Conservation (phyloP, 2,797 vertebrate genomes). For the Eremophila alpestris region DNA sequence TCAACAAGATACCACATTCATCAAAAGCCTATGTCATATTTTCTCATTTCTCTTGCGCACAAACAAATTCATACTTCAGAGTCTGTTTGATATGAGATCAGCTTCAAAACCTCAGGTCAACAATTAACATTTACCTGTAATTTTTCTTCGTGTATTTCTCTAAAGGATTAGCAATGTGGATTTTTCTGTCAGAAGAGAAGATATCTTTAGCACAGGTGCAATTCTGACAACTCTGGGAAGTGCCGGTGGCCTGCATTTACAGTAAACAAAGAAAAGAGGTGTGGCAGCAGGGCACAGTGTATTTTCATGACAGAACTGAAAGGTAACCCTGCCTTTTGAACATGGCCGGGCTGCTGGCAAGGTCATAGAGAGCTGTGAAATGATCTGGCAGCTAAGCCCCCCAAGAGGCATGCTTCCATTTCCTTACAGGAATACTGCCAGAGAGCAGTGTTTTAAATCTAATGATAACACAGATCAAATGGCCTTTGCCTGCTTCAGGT, state of each 20-base stretch:
- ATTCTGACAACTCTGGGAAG: conserved; percentile 12
- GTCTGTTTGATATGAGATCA: neutral
- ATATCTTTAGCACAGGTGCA: conserved; percentile 14
- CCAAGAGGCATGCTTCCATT: neutral
- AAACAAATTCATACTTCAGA: neutral
- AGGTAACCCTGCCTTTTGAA: conserved; percentile 39
- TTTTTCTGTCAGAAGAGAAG: neutral
- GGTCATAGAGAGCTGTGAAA: neutral
- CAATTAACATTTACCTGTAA: neutral
- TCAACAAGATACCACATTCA: neutral
- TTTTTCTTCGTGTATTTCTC: neutral
- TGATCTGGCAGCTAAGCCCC: neutral
- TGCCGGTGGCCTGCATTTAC: conserved; percentile 57
- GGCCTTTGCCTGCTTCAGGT: neutral
- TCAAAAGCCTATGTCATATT: neutral
- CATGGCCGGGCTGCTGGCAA: neutral
- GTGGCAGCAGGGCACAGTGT: neutral
- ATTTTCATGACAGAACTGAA: conserved; percentile 31
- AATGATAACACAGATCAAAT: neutral
- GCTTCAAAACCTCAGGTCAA: neutral
- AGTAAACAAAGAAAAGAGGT: conserved; percentile 60
- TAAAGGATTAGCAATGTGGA: neutral
- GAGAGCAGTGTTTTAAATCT: neutral
- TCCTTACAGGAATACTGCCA: neutral
- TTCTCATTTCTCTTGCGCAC: neutral